Conservation (phyloP, 1,140 invertebrate genomes). For the Samia ricini region DNA sequence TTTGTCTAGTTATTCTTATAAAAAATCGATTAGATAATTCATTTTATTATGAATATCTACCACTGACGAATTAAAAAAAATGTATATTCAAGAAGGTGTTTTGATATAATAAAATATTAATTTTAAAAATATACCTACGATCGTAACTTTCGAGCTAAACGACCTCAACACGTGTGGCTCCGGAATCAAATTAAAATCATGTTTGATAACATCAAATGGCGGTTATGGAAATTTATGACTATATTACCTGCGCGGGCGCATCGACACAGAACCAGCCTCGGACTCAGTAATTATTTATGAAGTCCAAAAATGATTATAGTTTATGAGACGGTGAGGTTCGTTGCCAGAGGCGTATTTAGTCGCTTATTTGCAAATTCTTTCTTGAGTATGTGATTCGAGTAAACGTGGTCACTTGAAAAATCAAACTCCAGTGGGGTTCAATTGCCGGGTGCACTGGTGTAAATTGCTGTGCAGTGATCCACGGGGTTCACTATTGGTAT, state of each 20-base stretch:
- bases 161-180: slow-evolving; percentile 71
- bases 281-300: slow-evolving; percentile 71
- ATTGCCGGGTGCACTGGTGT: not conserved
- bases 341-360: slow-evolving; percentile 37
- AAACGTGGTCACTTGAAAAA: slow-evolving; percentile 10
- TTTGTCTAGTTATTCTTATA: too few species aligned
- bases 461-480: not conserved
- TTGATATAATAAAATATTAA: not conserved
- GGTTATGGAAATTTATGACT: slow-evolving; percentile 77
- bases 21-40: too few species aligned
- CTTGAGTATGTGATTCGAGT: slow-evolving; percentile 5
- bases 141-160: slow-evolving; percentile 62
- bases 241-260: slow-evolving; percentile 74
- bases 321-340: slow-evolving; percentile 49
- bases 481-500: not conserved
- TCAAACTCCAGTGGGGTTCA: not conserved
- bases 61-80: too few species aligned
- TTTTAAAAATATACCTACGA: slow-evolving; percentile 49
- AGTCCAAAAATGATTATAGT: slow-evolving; percentile 72
- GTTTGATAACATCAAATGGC: slow-evolving; percentile 76
- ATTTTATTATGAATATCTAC: not conserved
- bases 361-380: slow-evolving; percentile 8
- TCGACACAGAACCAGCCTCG: slow-evolving; percentile 64
- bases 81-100: not conserved
- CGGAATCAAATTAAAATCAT: slow-evolving; percentile 77